Evolutionary conservation across 2,888 invertebrate genomes (phyloP).

Genomic region (Keiferia lycopersicella): DNA sequence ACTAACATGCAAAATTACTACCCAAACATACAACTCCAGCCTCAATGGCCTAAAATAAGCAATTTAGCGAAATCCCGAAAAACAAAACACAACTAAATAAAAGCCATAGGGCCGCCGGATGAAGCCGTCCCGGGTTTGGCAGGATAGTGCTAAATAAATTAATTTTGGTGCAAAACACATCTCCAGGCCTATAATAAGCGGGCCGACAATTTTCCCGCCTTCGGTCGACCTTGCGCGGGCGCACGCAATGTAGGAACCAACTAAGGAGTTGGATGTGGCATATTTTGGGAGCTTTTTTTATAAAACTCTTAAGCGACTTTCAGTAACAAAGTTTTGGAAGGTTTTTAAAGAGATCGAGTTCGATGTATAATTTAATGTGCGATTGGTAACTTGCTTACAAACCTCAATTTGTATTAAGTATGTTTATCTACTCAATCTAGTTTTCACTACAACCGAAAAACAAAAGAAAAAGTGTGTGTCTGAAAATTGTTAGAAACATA

Average conservation of each 20-base stretch:
- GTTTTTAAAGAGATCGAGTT: too few species aligned
- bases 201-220: slow-evolving; percentile 44
- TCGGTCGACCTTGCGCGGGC: slow-evolving; percentile 33
- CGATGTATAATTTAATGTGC: too few species aligned
- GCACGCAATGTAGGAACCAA: slow-evolving; percentile 29
- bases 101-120: slow-evolving; percentile 21
- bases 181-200: slow-evolving; percentile 53
- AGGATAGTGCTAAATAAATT: slow-evolving; percentile 55
- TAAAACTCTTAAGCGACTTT: too few species aligned
- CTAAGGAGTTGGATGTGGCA: slow-evolving; percentile 39
- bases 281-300: not conserved
- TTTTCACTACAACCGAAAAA: too few species aligned
- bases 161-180: slow-evolving; percentile 64
- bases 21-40: not conserved
- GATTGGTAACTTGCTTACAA: too few species aligned
- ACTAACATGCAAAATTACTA: not conserved
- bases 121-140: slow-evolving; percentile 26
- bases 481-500: too few species aligned
- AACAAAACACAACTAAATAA: slow-evolving; percentile 14
- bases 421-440: too few species aligned
- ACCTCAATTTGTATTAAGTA: too few species aligned
- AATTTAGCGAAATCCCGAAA: slow-evolving; percentile 12
- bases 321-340: too few species aligned
- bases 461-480: too few species aligned
- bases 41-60: slow-evolving; percentile 15